phyloP scores from a whole-genome alignment of 2,888 invertebrate genomes.

The Acleris laterana region DNA sequence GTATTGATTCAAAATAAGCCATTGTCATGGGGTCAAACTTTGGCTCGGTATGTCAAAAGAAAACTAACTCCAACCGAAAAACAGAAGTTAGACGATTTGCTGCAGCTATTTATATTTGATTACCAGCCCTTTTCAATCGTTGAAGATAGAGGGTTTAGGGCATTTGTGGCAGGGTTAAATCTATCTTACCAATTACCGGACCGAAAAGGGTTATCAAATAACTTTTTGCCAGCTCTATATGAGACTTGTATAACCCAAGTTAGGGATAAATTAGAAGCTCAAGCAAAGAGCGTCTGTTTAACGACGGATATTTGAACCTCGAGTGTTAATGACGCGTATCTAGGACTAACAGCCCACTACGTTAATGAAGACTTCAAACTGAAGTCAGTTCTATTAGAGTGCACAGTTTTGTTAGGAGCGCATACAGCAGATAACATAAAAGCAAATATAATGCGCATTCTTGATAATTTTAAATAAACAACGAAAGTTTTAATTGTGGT shows the following conservation, averaged over 20 bases:
- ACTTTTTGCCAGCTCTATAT: neutral
- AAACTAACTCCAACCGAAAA: neutral
- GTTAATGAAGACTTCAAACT: neutral
- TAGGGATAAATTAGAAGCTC: neutral
- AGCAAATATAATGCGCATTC: constrained; percentile 10
- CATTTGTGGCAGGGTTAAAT: neutral
- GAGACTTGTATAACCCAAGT: neutral
- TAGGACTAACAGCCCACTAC: neutral
- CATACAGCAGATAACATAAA: constrained; percentile 31
- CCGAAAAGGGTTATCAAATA: neutral
- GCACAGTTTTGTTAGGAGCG: neutral
- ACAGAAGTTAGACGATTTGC: neutral
- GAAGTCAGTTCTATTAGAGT: neutral
- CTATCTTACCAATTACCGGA: neutral
- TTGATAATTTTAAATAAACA: too few relatives aligned
- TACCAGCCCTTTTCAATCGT: neutral
- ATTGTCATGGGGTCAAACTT: neutral
- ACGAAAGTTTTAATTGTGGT: too few relatives aligned
- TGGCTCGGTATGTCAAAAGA: neutral
- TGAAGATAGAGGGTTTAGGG: constrained; percentile 1
- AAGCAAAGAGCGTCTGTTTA: constrained; percentile 2
- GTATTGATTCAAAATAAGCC: neutral
- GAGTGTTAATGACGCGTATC: neutral
- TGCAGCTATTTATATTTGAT: neutral
- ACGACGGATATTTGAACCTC: neutral